These are phyloP conservation scores for Elymnias hypermnestra DNA, from an alignment of 1,140 invertebrate species.

Conservation along the genomic window DNA sequence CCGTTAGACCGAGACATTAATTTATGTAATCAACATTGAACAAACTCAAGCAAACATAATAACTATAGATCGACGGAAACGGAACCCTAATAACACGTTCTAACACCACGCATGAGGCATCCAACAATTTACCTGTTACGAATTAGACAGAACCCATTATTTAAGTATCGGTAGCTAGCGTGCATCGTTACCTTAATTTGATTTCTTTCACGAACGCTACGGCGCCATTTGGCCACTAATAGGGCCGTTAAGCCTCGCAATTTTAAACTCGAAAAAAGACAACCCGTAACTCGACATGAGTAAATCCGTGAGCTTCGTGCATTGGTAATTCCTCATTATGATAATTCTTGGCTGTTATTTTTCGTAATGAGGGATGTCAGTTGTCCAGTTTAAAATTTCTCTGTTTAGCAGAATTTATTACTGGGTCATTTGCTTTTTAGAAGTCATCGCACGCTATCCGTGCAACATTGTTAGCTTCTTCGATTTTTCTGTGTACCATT, in stretches of 20 bases:
- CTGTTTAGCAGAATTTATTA: constrained; percentile 3
- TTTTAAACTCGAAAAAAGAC: constrained; percentile 47
- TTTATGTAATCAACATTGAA: constrained; percentile 33
- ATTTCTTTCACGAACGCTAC: constrained; percentile 61
- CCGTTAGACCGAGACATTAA: constrained; percentile 25
- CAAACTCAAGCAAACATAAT: constrained; percentile 29
- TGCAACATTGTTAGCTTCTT: too few relatives aligned
- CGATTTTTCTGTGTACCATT: too few relatives aligned
- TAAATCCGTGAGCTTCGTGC: constrained; percentile 59
- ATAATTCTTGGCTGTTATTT: constrained; percentile 27
- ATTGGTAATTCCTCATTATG: constrained; percentile 62
- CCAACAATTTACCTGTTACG: constrained; percentile 49
- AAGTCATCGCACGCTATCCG: too few relatives aligned
- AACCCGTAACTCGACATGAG: constrained; percentile 46
- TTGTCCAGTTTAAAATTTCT: neutral
- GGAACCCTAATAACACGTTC: constrained; percentile 34
- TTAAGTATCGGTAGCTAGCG: constrained; percentile 65
- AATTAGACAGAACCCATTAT: constrained; percentile 69
- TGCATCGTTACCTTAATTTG: constrained; percentile 69
- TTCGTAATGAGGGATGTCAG: constrained; percentile 22
- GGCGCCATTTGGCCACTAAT: constrained; percentile 68
- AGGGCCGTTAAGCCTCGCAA: constrained; percentile 45
- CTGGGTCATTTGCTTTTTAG: too few relatives aligned
- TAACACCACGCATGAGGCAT: constrained; percentile 52
- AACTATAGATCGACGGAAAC: constrained; percentile 19